Conservation (phyloP, 2,888 invertebrate genomes). For the Athalia cordata region DNA sequence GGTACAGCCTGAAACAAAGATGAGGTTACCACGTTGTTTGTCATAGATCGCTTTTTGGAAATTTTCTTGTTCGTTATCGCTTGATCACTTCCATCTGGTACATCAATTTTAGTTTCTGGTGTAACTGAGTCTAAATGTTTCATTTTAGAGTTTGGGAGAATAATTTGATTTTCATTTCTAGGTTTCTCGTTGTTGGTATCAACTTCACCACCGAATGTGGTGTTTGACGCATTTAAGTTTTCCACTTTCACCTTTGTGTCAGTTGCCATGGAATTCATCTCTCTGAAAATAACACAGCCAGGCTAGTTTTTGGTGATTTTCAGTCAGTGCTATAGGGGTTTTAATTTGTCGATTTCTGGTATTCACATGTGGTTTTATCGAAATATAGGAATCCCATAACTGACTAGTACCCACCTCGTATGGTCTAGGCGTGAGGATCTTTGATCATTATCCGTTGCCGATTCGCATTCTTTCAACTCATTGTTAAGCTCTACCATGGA, state of each 20-base stretch:
- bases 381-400: not conserved
- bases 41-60: not conserved
- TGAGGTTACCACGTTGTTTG: not conserved
- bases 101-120: not conserved
- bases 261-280: not conserved
- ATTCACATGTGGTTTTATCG: not conserved
- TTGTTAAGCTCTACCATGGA: conserved; percentile 54
- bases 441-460: not conserved
- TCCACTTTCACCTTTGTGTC: conserved; percentile 3
- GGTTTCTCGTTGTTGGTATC: not conserved
- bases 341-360: not conserved
- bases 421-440: not conserved
- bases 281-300: conserved; percentile 1
- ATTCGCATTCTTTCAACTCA: conserved; percentile 35
- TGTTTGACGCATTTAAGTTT: not conserved
- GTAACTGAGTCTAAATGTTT: not conserved
- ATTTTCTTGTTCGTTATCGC: not conserved
- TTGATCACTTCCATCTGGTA: not conserved
- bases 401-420: not conserved
- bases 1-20: not conserved
- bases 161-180: not conserved
- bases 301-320: too few species aligned
- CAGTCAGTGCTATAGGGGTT: not conserved
- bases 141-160: not conserved
- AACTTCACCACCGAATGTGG: not conserved